Conservation (phyloP, 2,888 invertebrate genomes). For the Iselma pallidipennis region DNA sequence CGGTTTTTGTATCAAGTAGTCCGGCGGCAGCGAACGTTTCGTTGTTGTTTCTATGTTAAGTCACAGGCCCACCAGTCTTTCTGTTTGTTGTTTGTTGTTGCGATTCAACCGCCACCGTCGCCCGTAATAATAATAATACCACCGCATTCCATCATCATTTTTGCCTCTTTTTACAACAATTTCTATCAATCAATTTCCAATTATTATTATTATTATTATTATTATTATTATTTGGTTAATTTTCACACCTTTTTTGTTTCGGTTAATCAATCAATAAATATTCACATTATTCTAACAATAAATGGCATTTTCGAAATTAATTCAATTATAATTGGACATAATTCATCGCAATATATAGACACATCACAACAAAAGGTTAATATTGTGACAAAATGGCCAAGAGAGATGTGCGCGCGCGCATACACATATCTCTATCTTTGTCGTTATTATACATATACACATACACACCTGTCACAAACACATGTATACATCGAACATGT, state of each 20-base stretch:
- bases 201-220: too few species aligned
- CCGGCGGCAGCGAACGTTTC: conserved; percentile 27
- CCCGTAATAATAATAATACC: conserved; percentile 21
- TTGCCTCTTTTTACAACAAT: conserved; percentile 20
- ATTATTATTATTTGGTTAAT: too few species aligned
- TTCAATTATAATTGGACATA: conserved; percentile 49
- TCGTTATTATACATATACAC: neutral
- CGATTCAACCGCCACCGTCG: conserved; percentile 15
- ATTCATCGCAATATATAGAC: conserved; percentile 51
- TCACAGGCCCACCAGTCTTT: conserved; percentile 16
- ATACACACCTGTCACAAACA: neutral
- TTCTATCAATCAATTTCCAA: too few species aligned
- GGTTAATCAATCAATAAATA: too few species aligned
- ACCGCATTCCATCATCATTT: conserved; percentile 23
- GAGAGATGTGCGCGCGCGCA: conserved; percentile 49
- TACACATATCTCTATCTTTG: neutral
- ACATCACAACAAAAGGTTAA: conserved; percentile 58
- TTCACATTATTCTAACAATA: conserved; percentile 17
- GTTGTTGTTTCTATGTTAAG: conserved; percentile 6
- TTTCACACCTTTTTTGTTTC: too few species aligned
- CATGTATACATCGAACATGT: neutral
- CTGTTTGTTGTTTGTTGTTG: too few species aligned
- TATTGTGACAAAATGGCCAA: conserved; percentile 58
- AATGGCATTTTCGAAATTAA: too few species aligned
- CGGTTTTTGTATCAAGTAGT: conserved; percentile 16